A percentile compares a stretch with the other conserved stretches of the same genome.
Conservation (phyloP, 2,113 vertebrate genomes). For the Microtus pennsylvanicus region DNA sequence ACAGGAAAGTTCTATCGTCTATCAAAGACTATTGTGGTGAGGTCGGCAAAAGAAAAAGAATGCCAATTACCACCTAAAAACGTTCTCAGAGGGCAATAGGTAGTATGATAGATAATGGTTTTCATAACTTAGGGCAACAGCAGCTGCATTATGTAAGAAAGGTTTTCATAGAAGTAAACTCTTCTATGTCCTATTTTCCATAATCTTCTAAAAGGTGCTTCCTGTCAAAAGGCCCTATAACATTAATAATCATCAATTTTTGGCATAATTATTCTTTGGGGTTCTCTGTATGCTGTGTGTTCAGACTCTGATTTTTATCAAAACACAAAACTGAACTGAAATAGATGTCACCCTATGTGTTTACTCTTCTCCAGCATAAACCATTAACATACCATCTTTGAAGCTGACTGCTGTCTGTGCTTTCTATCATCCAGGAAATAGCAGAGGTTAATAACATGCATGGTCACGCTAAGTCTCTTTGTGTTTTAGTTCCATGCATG, state of each 20-base stretch:
- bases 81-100: neutral
- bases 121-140: neutral
- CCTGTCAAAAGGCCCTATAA: neutral
- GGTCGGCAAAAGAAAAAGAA: neutral
- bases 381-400: constrained; percentile 1
- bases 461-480: constrained; percentile 74
- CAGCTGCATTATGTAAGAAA: neutral
- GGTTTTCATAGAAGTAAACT: neutral
- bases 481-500: constrained; percentile 65
- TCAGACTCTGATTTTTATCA: constrained; percentile 24
- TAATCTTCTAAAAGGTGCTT: constrained; percentile 6
- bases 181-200: neutral
- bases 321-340: neutral
- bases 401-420: neutral
- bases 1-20: constrained; percentile 6
- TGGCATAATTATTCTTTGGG: neutral
- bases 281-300: neutral
- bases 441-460: constrained; percentile 73
- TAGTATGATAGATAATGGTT: neutral
- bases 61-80: neutral
- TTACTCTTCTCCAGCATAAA: constrained; percentile 35
- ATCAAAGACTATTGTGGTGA: neutral
- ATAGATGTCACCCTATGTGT: neutral
- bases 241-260: constrained; percentile 4
- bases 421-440: constrained; percentile 21